Base-by-base conservation (phyloP, 1,140 invertebrate genomes). In the Babylonia areolata region DNA sequence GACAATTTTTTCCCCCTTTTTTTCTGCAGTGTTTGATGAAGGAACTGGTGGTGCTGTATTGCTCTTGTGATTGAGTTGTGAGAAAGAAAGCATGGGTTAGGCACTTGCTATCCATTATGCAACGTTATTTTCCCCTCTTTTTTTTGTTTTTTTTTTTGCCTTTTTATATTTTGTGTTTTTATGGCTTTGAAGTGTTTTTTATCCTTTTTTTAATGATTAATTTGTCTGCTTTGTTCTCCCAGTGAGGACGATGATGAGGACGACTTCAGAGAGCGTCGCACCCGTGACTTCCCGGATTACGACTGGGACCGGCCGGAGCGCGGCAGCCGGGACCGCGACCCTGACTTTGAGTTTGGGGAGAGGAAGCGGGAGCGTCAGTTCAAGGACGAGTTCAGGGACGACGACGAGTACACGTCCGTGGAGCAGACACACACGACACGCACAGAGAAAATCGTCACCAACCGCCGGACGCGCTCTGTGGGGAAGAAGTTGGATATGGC, bases 401-500 rank as follows among this genome's bases (percentile, higher is more conserved):
- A 92, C 75, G 90, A 92, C 42, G 92, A 93, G 85, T 92, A 89
- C 77, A 92, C 91, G 20, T 91, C 89, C 35, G 90, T 92, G 46
- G 92, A 92, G 86, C 91, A 90, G 84, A 92, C 90, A 82, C 92
- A 91, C 35, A 93, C 90, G 58, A 93, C 90, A 87, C 90, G 88
- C 85, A 92, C 91, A 88, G 92, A 92, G 51, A 93, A 91, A 88
- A 92, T 91, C 33, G 91, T 92, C 33, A 91, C 91, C n/a, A 91
- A 91, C 81, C 87, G 90, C 91, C 91, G 94, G 84, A 89, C 91
- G 77, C 91, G 80, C 89, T 90, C 79, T 90, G 90, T 92, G 90
- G 95, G 96, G 5, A 97, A 96, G 92, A 97, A 97, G 94, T 97
- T 99, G 85, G 97, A 98, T 94, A 95, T 99, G 75, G 58, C 58